A percentile compares a stretch with the other conserved stretches of the same genome.
phyloP scores from a whole-genome alignment of 2,113 vertebrate genomes.

The Halcyon senegalensis region DNA sequence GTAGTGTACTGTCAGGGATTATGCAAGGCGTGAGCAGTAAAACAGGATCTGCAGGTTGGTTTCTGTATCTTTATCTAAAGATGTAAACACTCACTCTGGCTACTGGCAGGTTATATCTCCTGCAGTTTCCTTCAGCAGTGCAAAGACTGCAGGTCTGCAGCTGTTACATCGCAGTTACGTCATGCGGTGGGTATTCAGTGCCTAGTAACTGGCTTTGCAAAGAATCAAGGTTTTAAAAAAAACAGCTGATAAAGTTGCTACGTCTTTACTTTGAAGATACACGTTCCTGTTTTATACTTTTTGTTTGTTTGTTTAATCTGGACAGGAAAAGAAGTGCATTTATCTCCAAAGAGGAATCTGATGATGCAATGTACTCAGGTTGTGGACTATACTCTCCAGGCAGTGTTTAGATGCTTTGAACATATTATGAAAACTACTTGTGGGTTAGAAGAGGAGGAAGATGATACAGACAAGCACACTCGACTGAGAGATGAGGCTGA shows the following conservation, averaged over 20 bases:
- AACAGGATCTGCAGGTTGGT: not conserved
- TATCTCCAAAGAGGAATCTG: not conserved
- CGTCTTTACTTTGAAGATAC: not conserved
- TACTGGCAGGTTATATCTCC: not conserved
- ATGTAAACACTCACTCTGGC: not conserved
- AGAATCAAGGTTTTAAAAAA: not conserved
- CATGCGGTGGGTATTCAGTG: not conserved
- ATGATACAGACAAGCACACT: not conserved
- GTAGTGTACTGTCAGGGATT: not conserved
- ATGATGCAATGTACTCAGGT: not conserved
- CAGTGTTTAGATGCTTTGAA: not conserved
- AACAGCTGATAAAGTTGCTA: not conserved
- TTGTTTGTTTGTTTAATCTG: not conserved
- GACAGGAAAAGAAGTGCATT: not conserved
- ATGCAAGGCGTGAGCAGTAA: not conserved
- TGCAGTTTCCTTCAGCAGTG: not conserved
- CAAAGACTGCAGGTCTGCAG: not conserved
- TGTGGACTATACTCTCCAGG: not conserved
- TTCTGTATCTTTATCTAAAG: not conserved
- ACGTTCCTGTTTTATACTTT: not conserved
- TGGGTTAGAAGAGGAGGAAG: not conserved
- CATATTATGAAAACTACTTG: not conserved
- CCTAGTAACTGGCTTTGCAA: not conserved
- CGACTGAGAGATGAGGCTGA: not conserved
- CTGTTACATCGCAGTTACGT: accelerated